Conservation (phyloP, 1,140 invertebrate genomes). For the Kradibia gibbosae region DNA sequence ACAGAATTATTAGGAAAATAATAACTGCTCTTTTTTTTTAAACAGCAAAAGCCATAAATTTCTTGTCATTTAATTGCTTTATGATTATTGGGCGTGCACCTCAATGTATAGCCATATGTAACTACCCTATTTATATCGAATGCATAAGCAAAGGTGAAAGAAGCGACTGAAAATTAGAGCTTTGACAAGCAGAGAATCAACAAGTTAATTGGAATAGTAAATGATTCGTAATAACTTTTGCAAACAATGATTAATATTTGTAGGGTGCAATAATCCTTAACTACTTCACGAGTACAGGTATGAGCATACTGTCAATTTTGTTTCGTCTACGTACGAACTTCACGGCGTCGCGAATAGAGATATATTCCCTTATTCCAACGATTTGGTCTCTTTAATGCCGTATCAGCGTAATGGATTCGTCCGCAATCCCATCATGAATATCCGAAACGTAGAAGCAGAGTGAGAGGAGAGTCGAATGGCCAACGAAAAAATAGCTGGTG, state of each 20-base stretch:
- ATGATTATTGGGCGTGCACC: no score
- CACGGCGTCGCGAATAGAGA: background rate
- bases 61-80: no score
- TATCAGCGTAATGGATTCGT: slow-evolving; percentile 70
- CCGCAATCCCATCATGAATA: slow-evolving; percentile 68
- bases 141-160: no score
- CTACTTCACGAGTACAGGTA: background rate
- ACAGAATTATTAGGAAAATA: no score
- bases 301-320: background rate
- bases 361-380: slow-evolving; percentile 60
- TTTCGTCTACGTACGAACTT: background rate
- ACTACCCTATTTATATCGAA: no score
- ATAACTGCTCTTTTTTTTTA: no score
- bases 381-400: slow-evolving; percentile 66
- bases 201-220: background rate
- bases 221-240: background rate
- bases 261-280: background rate
- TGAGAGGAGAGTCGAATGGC: slow-evolving; percentile 41
- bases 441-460: slow-evolving; percentile 52
- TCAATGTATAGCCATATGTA: no score
- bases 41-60: no score
- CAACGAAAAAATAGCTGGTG: slow-evolving; percentile 22
- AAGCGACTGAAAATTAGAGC: no score
- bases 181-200: background rate
- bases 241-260: background rate